phyloP scores from a whole-genome alignment of 1,140 invertebrate genomes.

The Drosophila gunungcola region DNA sequence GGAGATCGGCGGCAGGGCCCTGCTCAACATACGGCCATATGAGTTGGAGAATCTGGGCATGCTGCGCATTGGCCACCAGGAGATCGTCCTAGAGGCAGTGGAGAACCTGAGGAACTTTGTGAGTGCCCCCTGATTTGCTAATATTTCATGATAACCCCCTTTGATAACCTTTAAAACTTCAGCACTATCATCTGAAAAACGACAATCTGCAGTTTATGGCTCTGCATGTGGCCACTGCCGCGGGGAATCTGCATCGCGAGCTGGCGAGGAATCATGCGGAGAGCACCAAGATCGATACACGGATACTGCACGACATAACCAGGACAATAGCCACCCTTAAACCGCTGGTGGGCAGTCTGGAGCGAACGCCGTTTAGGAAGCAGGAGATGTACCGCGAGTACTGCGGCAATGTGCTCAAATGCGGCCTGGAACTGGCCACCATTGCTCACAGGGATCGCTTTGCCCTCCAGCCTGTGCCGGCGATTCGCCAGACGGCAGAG shows the following conservation, averaged over 20 bases:
- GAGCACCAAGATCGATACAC: constrained; percentile 90
- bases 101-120: constrained; percentile 95
- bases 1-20: constrained; percentile 91
- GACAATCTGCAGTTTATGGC: constrained; percentile 96
- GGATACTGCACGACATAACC: constrained; percentile 93
- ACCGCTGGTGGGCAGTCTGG: constrained; percentile 94
- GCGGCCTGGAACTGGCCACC: constrained; percentile 94
- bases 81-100: constrained; percentile 95
- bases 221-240: constrained; percentile 92
- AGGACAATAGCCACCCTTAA: constrained; percentile 93
- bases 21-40: constrained; percentile 93
- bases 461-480: constrained; percentile 90
- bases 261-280: constrained; percentile 86
- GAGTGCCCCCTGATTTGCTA: constrained; percentile 81
- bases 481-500: constrained; percentile 89
- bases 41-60: constrained; percentile 95
- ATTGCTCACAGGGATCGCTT: constrained; percentile 94
- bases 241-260: constrained; percentile 91
- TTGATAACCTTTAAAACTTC: constrained; percentile 52
- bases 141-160: no score
- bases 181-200: constrained; percentile 95
- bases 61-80: constrained; percentile 95
- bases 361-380: constrained; percentile 87
- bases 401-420: constrained; percentile 88
- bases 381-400: constrained; percentile 81